Evolutionary conservation across 1,140 invertebrate species (phyloP), one percentile per base, ranked within the genome.

Genomic region (Drosophila tristis): DNA sequence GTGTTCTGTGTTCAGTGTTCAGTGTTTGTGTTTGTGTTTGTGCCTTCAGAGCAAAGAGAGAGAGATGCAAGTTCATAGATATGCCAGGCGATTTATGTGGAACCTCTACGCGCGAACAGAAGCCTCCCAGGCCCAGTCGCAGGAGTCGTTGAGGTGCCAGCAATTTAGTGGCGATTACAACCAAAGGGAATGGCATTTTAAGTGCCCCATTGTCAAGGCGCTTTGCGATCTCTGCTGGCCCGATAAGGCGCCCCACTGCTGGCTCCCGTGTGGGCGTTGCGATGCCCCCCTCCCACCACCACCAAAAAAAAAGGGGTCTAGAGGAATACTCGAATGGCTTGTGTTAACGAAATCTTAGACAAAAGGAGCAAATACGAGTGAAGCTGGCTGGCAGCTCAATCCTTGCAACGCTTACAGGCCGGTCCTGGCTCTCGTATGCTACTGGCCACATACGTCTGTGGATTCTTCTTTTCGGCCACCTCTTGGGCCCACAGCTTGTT

Each of bases 131-230:
- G 11, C 55, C 42, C 39, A 26, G 13, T n/a, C 56, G 54, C 50
- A 58, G 44, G 11, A 8, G 49, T 42, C 29, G 16, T 16, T 26
- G 48, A 77, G 66, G 73, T 56, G 73, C 61, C 84, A 78, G 84
- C 85, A 89, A 89, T 89, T 85, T 89, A 90, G 78, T 55, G 81
- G 64, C 85, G 80, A 89, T 90, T 89, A 89, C 84, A 89, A 73
- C 84, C 62, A 4, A 29, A 39, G 68, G 71, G 75, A 89, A 85
- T 90, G 80, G 84, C 72, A 89, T 89, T 78, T 90, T 89, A 89
- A 89, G 85, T 89, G 84, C 85, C 35, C 85, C 85, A 89, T 89
- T 89, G 84, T 90, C 85, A 84, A 62, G 58, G 54, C 45, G 84
- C 35, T 39, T 39, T 39, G 35, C 73, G 84, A 89, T 87, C 84